These are phyloP conservation scores for Drosophila basisetae DNA, from an alignment of 2,888 invertebrate genomes.

Conservation along the genomic window DNA sequence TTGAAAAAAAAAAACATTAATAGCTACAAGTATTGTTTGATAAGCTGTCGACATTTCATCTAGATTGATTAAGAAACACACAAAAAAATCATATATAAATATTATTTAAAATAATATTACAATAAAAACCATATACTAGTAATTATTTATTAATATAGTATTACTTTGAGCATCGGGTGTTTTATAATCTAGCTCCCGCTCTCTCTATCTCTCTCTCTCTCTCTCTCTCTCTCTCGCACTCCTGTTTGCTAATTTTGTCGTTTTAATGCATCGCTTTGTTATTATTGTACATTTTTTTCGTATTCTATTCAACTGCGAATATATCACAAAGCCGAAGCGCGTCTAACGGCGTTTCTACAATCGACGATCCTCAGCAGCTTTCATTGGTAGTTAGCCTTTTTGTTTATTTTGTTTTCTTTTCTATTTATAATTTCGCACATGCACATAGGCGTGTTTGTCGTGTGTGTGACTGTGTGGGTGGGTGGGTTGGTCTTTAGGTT, in stretches of 20 bases:
- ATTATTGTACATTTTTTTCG: conserved; percentile 48
- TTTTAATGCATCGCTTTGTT: conserved; percentile 16
- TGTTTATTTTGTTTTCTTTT: conserved; percentile 14
- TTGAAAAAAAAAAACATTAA: no score
- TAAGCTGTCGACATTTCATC: no score
- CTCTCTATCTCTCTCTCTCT: background rate
- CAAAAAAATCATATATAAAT: no score
- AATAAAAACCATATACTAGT: no score
- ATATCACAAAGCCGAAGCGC: conserved; percentile 35
- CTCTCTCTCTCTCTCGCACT: background rate
- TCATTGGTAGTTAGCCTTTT: conserved; percentile 8
- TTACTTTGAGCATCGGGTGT: background rate
- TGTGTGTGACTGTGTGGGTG: conserved; percentile 35
- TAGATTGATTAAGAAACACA: no score
- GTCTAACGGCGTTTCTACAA: conserved; percentile 28
- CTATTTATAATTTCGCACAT: conserved; percentile 37
- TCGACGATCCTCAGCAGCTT: conserved; percentile 32
- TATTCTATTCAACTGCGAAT: conserved; percentile 51
- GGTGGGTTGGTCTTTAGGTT: conserved; percentile 35
- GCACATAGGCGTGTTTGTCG: conserved; percentile 63
- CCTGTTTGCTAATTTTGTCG: background rate
- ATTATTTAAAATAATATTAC: no score
- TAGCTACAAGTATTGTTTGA: no score
- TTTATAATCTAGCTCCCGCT: background rate
- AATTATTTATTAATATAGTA: no score